phyloP scores from a whole-genome alignment of 2,113 vertebrate species.

The Tretioscincus oriximinensis region DNA sequence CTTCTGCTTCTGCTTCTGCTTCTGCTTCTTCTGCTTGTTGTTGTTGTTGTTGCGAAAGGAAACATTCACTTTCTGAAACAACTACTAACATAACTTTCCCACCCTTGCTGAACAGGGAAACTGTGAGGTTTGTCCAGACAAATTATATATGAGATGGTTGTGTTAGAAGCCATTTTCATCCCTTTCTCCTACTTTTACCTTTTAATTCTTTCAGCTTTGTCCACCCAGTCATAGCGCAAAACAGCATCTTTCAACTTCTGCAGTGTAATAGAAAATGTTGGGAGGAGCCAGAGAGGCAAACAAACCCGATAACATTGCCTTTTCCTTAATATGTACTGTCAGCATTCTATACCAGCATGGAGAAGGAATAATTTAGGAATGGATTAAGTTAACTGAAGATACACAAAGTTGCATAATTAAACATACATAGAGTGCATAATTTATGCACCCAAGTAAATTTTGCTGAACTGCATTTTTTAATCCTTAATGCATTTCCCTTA shows the following conservation, averaged over 20 bases:
- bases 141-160: not conserved
- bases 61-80: too few relatives aligned
- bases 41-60: too few relatives aligned
- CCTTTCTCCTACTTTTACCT: not conserved
- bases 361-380: conserved; percentile 62
- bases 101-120: not conserved
- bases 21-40: too few relatives aligned
- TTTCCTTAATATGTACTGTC: conserved; percentile 24
- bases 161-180: not conserved
- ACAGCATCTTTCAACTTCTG: not conserved
- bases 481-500: conserved; percentile 55
- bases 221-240: not conserved
- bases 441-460: conserved; percentile 62
- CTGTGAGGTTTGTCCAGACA: not conserved
- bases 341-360: conserved; percentile 48
- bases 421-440: conserved; percentile 68
- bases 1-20: too few relatives aligned
- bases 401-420: conserved; percentile 56
- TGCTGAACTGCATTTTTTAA: conserved; percentile 63
- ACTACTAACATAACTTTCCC: too few relatives aligned
- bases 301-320: not conserved
- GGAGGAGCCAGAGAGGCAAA: not conserved
- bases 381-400: conserved; percentile 64
- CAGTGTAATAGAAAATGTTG: not conserved
- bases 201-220: not conserved